phyloP scores from a whole-genome alignment of 2,113 vertebrate species.

The Thinocorus orbignyianus region DNA sequence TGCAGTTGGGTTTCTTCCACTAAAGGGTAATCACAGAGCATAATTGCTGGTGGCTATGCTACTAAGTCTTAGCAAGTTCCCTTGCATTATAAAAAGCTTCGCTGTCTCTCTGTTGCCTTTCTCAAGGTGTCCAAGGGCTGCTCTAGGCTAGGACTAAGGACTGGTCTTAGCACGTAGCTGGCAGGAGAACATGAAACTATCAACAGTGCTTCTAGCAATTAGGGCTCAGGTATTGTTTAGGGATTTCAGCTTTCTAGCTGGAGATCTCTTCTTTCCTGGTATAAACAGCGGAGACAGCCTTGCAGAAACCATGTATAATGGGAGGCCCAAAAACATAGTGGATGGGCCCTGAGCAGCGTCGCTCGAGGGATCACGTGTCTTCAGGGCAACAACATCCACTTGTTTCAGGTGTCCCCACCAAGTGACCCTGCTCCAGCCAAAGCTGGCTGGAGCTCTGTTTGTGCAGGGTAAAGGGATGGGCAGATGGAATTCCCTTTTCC shows the following conservation, averaged over 20 bases:
- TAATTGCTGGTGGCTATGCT: background rate
- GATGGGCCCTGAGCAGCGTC: background rate
- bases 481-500: background rate
- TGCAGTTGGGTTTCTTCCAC: background rate
- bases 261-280: background rate
- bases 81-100: background rate
- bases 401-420: background rate
- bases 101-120: background rate
- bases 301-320: background rate
- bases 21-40: background rate
- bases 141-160: background rate
- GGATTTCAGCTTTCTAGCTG: background rate
- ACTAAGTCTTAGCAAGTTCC: background rate
- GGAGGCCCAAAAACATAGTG: background rate
- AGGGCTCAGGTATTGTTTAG: background rate
- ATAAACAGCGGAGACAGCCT: background rate
- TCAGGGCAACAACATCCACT: background rate
- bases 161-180: background rate
- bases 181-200: background rate
- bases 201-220: background rate
- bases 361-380: accelerated
- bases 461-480: background rate
- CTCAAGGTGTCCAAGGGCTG: background rate
- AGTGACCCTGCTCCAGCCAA: background rate
- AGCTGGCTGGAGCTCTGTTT: background rate